Evolutionary conservation across 2,797 vertebrate genomes (phyloP), one percentile per base, ranked within the genome.

Genomic region (Esox masquinongy): DNA sequence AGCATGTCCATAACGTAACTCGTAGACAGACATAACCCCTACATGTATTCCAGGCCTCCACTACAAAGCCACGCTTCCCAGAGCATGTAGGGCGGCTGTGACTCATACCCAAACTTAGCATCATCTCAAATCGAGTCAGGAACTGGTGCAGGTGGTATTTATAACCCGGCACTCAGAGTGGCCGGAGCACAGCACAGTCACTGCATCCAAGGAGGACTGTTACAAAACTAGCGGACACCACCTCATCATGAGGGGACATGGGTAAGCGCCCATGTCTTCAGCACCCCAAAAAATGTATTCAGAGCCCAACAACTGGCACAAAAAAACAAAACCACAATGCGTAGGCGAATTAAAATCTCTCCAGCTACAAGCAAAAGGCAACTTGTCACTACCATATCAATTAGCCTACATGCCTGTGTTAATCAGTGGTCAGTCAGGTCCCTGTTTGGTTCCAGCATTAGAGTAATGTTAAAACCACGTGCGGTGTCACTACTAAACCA

Each of bases 41-140:
- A 79, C 84, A 85, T 84, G 74, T 71, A 85, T 70, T 75, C 76
- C 82, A 84, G 72, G 71, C 79, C 80, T 68, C 73, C 78, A 88
- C 86, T 84, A 89, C 84, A 91, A 75, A 90, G 90, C 66, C 49
- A 14, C 68, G 56, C 12, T 2, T n/a, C 64, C 88, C 83, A 79
- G 75, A 85, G 85, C 84, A 63, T 70, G 77, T 68, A 47, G 43
- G 43, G 68, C 68, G 59, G 72, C 59, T 0, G 79, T 91, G 91
- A 92, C 81, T 93, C 92, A 93, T 88, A 89, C 80, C 90, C 92
- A 93, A 92, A 94, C 87, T 92, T 93, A 93, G 92, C 78, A 88
- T 85, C 90, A 82, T 88, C 88, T 87, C 82, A 89, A 90, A 86
- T 85, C 83, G 81, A 89, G 90, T 87, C 87, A 87, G 83, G 84